These are phyloP conservation scores for Tapera naevia DNA, from an alignment of 2,797 vertebrate genomes.

Conservation along the genomic window DNA sequence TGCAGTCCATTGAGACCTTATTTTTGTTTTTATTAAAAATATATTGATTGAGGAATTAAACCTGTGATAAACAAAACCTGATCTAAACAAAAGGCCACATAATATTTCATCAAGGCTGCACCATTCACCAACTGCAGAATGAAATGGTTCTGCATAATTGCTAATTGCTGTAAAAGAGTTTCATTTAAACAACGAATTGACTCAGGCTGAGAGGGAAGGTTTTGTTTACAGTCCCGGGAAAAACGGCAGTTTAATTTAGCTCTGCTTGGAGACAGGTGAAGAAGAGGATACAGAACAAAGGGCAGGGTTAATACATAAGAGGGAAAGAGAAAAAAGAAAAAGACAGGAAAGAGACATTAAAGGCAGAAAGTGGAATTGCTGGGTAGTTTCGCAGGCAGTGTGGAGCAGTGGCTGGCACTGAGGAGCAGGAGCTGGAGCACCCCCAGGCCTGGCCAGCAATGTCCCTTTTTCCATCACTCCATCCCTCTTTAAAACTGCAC, in stretches of 20 bases:
- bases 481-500: neutral
- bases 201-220: neutral
- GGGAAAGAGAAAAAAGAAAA: neutral
- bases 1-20: neutral
- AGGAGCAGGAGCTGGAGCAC: neutral
- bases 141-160: neutral
- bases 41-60: neutral
- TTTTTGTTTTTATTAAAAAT: neutral
- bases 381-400: fast-evolving
- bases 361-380: neutral
- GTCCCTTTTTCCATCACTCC: neutral
- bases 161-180: neutral
- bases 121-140: neutral
- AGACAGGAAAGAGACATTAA: neutral
- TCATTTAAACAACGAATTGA: neutral
- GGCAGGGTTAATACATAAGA: neutral
- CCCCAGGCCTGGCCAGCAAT: neutral
- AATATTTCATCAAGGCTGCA: neutral
- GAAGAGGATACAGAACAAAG: neutral
- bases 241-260: neutral
- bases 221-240: neutral
- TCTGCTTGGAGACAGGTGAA: neutral
- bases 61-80: too few relatives aligned
- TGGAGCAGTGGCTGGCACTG: neutral
- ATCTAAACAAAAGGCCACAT: neutral